These are phyloP conservation scores for Steatocranus sp. DNA, from an alignment of 2,797 vertebrate species.

Conservation along the genomic window DNA sequence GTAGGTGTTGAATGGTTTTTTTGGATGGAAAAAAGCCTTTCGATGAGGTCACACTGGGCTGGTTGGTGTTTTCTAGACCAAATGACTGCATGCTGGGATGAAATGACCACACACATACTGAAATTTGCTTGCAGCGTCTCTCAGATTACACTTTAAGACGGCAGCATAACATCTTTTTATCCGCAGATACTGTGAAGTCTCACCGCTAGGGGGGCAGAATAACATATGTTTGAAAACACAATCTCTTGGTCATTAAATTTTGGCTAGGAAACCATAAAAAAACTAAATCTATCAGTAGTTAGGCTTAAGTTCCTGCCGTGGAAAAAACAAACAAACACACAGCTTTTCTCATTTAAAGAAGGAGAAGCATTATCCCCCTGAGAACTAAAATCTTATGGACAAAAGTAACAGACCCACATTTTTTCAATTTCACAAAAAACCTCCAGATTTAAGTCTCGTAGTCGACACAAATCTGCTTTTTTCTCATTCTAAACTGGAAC, in stretches of 20 bases:
- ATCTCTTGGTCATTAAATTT: not conserved
- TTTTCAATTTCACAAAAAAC: not conserved
- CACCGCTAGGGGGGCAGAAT: not conserved
- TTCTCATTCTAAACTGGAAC: not conserved
- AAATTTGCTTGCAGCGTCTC: not conserved
- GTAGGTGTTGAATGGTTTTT: not conserved
- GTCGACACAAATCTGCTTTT: not conserved
- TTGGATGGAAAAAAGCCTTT: not conserved
- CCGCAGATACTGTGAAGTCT: not conserved
- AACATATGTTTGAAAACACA: not conserved
- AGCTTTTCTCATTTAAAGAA: not conserved
- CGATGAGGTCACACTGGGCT: not conserved
- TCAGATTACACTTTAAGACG: not conserved
- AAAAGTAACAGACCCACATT: not conserved
- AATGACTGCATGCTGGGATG: not conserved
- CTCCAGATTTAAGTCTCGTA: not conserved
- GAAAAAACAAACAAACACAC: accelerated
- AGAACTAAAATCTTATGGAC: not conserved
- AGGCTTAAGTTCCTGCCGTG: not conserved
- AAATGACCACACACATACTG: not conserved
- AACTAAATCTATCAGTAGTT: not conserved
- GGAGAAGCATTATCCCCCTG: not conserved
- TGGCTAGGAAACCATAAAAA: not conserved
- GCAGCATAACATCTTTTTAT: not conserved
- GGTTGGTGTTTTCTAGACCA: not conserved